Evolutionary conservation across 2,888 invertebrate species (phyloP), one percentile per base, ranked within the genome.

Genomic region (Heteromyza rotundicornis): DNA sequence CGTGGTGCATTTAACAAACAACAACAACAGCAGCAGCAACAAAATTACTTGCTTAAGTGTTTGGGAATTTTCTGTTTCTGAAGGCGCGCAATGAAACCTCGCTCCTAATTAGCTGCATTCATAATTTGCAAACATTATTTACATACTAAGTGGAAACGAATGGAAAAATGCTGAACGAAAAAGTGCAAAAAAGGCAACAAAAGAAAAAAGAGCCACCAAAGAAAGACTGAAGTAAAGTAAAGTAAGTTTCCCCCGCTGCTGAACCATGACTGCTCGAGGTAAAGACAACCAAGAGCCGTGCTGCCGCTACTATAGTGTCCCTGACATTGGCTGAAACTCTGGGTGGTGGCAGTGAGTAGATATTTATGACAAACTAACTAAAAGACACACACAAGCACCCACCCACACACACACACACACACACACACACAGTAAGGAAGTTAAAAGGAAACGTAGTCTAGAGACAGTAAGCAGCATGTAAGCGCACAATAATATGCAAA

Each of bases 101-200:
- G 47, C 14, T 62, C 67, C 69, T 73, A 76, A 76, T 76, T 76
- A 76, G 75, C 76, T 76, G 75, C 73, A 76, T 76, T 76, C 75
- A 76, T 75, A 76, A 75, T 72, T 74, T 67, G 64, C 70, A 72
- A 67, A 71, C 74, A 75, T 75, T 74, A 75, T 75, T 75, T 75
- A 72, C 74, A 75, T 72, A 69, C 71, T 70, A 75, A 75, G 72
- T 70, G 71, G 66, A 64, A 52, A 60, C 62, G 19, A 35, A 58
- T 60, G 62, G 71, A 40, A 3, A 8, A 19, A 50, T 2, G 50
- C 10, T 2, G 10, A 23, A n/a, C 23, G n/a, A 23, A 19, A 44
- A 50, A 50, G 3, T 14, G 17, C 50, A 19, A 14, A 50, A 19
- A n/a, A n/a, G n/a, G n/a, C n/a, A n/a, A n/a, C n/a, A n/a, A n/a